These are phyloP conservation scores for Sinopyrophorus schimmeli DNA, from an alignment of 2,888 invertebrate species.

Conservation along the genomic window DNA sequence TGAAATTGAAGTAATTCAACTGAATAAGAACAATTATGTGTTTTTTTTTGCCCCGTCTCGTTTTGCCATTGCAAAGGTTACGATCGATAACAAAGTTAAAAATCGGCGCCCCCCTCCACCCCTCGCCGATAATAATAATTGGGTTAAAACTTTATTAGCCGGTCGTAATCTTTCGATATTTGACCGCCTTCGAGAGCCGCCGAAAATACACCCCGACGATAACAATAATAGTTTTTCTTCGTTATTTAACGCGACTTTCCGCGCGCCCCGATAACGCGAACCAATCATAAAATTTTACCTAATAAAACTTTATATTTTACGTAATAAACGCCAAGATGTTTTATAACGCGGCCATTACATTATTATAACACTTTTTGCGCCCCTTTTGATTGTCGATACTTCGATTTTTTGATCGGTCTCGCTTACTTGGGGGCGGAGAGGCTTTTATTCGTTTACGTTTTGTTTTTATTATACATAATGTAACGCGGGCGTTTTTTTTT, in stretches of 20 bases:
- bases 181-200: constrained; percentile 8
- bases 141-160: constrained; percentile 15
- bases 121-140: too few species aligned
- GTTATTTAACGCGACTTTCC: too few species aligned
- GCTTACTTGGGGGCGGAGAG: too few species aligned
- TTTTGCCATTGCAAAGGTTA: neutral
- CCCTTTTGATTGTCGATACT: too few species aligned
- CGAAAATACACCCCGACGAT: constrained; percentile 11
- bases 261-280: constrained; percentile 10
- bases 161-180: constrained; percentile 11
- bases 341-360: too few species aligned
- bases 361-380: too few species aligned
- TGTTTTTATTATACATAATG: too few species aligned
- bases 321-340: constrained; percentile 15
- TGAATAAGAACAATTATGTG: constrained; percentile 21
- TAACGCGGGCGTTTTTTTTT: too few species aligned
- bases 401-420: too few species aligned
- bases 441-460: too few species aligned
- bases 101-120: neutral
- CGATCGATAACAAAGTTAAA: neutral
- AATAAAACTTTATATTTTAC: constrained; percentile 21
- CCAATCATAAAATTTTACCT: constrained; percentile 20
- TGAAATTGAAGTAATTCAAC: constrained; percentile 24
- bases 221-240: constrained; percentile 17
- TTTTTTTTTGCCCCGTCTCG: constrained; percentile 8